These are phyloP conservation scores for Calcarius lapponicus DNA, from an alignment of 2,797 vertebrate genomes.

Conservation along the genomic window DNA sequence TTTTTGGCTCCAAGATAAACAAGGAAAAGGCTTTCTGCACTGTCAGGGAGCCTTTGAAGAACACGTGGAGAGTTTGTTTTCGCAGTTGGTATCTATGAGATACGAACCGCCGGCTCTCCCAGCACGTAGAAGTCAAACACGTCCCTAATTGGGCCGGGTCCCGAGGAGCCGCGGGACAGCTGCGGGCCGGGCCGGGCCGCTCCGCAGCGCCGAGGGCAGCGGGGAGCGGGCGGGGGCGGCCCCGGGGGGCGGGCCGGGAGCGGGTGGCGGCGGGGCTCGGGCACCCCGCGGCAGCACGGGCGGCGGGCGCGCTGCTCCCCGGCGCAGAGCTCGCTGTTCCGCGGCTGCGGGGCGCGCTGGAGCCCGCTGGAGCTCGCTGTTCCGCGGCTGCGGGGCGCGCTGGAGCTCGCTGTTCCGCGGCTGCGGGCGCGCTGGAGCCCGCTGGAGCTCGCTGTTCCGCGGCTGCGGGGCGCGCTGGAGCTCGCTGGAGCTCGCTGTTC, in stretches of 20 bases:
- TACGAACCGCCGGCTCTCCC: neutral
- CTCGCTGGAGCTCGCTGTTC: too few relatives aligned
- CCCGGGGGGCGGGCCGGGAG: neutral
- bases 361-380: too few relatives aligned
- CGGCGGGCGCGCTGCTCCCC: neutral
- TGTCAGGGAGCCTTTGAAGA: constrained; percentile 57
- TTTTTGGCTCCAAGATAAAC: constrained; percentile 62
- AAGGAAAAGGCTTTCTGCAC: constrained; percentile 54
- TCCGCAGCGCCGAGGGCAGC: neutral
- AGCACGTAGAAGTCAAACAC: neutral
- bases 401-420: too few relatives aligned
- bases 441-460: too few relatives aligned
- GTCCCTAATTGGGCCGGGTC: neutral
- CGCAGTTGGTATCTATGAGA: constrained; percentile 7
- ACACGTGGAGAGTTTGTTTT: constrained; percentile 67
- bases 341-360: too few relatives aligned
- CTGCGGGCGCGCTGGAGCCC: too few relatives aligned
- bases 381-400: too few relatives aligned
- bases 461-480: too few relatives aligned
- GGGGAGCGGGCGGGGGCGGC: neutral
- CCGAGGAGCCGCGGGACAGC: neutral
- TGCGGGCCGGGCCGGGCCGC: neutral
- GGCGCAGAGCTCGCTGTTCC: too few relatives aligned
- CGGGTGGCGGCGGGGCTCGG: neutral
- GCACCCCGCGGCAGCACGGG: neutral